These are phyloP conservation scores for Catocala sponsa DNA, from an alignment of 2,888 invertebrate species.

Conservation along the genomic window DNA sequence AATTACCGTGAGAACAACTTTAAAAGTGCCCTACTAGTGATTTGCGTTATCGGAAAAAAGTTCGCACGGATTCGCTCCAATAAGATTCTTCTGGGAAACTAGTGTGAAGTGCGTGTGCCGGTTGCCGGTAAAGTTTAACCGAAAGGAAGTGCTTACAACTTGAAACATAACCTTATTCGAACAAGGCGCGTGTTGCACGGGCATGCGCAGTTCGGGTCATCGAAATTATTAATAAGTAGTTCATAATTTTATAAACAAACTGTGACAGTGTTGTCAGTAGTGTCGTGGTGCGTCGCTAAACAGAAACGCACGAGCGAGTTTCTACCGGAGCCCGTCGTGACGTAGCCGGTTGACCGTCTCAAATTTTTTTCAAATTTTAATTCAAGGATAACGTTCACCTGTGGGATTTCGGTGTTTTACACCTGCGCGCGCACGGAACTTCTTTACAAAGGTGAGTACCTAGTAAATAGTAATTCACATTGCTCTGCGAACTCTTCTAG, in stretches of 20 bases:
- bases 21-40: constrained; percentile 57
- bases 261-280: constrained; percentile 70
- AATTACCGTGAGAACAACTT: constrained; percentile 70
- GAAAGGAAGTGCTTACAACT: constrained; percentile 73
- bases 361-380: constrained; percentile 68
- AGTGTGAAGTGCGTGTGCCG: constrained; percentile 66
- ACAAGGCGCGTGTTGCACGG: constrained; percentile 81
- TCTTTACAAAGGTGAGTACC: constrained; percentile 83
- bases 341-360: constrained; percentile 50
- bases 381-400: constrained; percentile 81
- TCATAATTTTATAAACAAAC: constrained; percentile 85
- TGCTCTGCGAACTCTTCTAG: constrained; percentile 19
- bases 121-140: constrained; percentile 68
- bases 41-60: constrained; percentile 60
- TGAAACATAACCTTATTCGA: constrained; percentile 83
- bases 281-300: constrained; percentile 71
- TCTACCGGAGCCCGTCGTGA: constrained; percentile 39
- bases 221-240: constrained; percentile 81
- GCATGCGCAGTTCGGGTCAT: constrained; percentile 82
- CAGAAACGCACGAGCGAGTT: constrained; percentile 68
- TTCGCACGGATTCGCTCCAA: constrained; percentile 68
- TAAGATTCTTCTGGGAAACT: constrained; percentile 75
- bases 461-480: constrained; percentile 15
- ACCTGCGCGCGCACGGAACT: constrained; percentile 84
- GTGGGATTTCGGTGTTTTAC: constrained; percentile 82